phyloP scores from a whole-genome alignment of 2,113 vertebrate species.

The Syngnathus floridae region DNA sequence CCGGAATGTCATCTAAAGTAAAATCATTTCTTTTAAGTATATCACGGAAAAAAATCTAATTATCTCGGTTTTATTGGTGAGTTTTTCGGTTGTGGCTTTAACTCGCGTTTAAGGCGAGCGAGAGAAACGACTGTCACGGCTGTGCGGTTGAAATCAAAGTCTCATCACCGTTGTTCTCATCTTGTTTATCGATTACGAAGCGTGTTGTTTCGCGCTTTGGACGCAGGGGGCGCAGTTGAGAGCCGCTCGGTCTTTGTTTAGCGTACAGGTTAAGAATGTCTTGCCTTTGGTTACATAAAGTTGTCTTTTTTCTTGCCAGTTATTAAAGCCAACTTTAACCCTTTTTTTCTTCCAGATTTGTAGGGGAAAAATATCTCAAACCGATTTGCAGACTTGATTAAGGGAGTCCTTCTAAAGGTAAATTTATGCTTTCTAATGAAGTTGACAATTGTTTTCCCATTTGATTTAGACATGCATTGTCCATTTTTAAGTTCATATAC shows the following conservation, averaged over 20 bases:
- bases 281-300: background rate
- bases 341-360: constrained; percentile 61
- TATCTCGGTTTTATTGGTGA: background rate
- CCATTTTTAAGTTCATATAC: background rate
- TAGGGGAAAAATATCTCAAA: constrained; percentile 71
- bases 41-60: no score
- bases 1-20: background rate
- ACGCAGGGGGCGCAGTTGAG: constrained; percentile 67
- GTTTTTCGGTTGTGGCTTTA: background rate
- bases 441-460: background rate
- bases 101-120: background rate
- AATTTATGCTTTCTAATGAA: background rate
- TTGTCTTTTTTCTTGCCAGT: background rate
- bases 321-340: background rate
- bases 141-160: constrained; percentile 4
- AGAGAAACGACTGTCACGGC: constrained; percentile 12
- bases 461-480: background rate
- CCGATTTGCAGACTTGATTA: constrained; percentile 75
- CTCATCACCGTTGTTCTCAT: constrained; percentile 21
- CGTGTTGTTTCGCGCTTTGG: constrained; percentile 30
- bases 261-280: constrained; percentile 13
- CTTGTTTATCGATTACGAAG: constrained; percentile 50
- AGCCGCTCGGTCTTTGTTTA: constrained; percentile 64
- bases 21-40: no score
- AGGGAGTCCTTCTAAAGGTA: constrained; percentile 70